These are phyloP conservation scores for Loxodonta africana DNA, from an alignment of 2,113 vertebrate genomes.

Conservation along the genomic window DNA sequence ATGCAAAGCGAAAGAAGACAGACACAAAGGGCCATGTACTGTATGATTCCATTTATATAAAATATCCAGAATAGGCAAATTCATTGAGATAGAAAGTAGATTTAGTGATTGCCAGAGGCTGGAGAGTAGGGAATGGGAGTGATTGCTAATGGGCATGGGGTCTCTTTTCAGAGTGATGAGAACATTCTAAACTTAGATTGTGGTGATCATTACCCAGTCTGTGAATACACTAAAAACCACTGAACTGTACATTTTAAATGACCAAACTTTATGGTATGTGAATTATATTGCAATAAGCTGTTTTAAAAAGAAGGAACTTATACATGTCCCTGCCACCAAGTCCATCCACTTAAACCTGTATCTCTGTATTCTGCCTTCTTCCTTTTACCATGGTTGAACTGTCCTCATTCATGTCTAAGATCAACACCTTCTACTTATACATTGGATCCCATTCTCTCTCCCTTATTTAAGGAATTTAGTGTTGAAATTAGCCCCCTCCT, in stretches of 20 bases:
- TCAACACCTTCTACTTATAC: not conserved
- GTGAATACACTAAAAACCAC: not conserved
- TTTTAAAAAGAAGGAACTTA: not conserved
- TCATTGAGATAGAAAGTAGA: not conserved
- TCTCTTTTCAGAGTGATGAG: not conserved
- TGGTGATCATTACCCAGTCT: not conserved
- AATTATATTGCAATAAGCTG: not conserved
- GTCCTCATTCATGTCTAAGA: not conserved
- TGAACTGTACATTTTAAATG: not conserved
- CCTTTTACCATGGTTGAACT: not conserved
- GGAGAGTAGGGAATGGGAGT: not conserved
- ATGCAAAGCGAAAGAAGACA: not conserved
- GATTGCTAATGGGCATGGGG: not conserved
- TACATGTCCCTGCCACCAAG: not conserved
- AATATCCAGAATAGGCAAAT: not conserved
- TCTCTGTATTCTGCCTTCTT: not conserved
- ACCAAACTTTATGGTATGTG: not conserved
- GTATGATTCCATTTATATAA: not conserved
- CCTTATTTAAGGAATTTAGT: not conserved
- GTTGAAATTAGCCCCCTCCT: not conserved
- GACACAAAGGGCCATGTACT: not conserved
- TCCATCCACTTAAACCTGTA: not conserved
- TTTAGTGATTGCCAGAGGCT: not conserved
- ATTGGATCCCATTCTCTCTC: not conserved
- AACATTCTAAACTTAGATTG: not conserved